These are phyloP conservation scores for Podargus strigoides DNA, from an alignment of 2,797 vertebrate genomes.

Conservation along the genomic window DNA sequence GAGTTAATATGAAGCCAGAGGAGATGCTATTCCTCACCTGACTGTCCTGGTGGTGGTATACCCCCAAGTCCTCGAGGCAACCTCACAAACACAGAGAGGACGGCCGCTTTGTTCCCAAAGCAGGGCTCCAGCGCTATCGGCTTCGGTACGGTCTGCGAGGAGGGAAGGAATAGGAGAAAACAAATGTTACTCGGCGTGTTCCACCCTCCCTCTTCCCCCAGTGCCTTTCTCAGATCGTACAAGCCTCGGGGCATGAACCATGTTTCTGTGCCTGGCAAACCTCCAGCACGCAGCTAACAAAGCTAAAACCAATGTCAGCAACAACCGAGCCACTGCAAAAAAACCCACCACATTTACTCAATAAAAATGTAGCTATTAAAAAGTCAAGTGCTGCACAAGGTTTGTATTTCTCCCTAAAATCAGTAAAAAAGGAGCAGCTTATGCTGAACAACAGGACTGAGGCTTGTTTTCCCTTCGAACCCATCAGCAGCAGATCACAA, in stretches of 20 bases:
- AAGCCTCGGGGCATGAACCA: background rate
- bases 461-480: background rate
- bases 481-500: background rate
- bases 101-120: conserved; percentile 95
- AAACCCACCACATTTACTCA: background rate
- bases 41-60: conserved; percentile 95
- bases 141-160: conserved; percentile 86
- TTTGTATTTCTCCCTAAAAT: background rate
- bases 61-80: conserved; percentile 91
- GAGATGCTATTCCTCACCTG: conserved; percentile 76
- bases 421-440: background rate
- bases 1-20: background rate
- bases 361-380: background rate
- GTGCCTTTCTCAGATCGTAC: rapidly evolving
- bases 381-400: background rate
- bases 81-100: conserved; percentile 95
- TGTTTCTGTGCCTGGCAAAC: background rate
- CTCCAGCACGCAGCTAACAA: background rate
- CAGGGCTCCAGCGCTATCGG: conserved; percentile 96
- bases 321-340: background rate
- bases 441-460: background rate
- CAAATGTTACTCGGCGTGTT: background rate
- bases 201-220: background rate
- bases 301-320: background rate
- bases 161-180: background rate